Base-by-base conservation (phyloP, 1,140 invertebrate species). In the Amyelois transitella region DNA sequence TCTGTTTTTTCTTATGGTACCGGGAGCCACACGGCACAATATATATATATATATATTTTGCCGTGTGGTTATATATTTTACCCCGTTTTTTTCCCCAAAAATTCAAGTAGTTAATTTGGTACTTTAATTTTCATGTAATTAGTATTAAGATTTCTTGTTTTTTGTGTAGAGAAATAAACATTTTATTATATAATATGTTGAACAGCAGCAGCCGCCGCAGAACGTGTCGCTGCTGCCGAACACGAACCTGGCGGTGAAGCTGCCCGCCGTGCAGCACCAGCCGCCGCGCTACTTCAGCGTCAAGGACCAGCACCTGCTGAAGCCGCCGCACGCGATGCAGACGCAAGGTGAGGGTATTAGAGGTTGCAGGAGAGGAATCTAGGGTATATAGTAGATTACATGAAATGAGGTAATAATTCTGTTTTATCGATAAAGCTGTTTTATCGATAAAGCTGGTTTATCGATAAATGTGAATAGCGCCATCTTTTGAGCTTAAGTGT, bases 301-400 rank as follows among this genome's bases (percentile, higher is more conserved):
- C 55, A 97, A 98, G 78, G 96, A 98, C 89, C 96, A 97, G 71
- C 96, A 98, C 88, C 90, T 98, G 61, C 88, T 99, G 32, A 97
- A 98, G 82, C 96, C 97, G 32, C 97, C 97, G 1, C 93, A 94
- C 51, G 94, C 95, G 7, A 94, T 97, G 92, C 93, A 97, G 91
- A 95, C 94, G 57, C 94, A 94, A 65, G 94, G 95, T 96, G 10
- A n/a, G 25, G n/a, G 12, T 32, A 24, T 49, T 47, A 44, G 55
- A 14, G 8, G 7, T 32, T 32, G 7, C 12, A 14, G 12, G n/a
- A 38, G 32, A 1, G 6, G 32, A 6, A 38, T 14, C 12, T 1
- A 14, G 32, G 25, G 12, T 32, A 6, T 4, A 32, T 1, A 6
- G 25, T 10, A 32, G 10, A 10, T 32, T 10, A 10, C 12, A 32